Evolutionary conservation across 2,797 vertebrate genomes (phyloP), one percentile per base, ranked within the genome.

Genomic region (Thaleichthys pacificus): DNA sequence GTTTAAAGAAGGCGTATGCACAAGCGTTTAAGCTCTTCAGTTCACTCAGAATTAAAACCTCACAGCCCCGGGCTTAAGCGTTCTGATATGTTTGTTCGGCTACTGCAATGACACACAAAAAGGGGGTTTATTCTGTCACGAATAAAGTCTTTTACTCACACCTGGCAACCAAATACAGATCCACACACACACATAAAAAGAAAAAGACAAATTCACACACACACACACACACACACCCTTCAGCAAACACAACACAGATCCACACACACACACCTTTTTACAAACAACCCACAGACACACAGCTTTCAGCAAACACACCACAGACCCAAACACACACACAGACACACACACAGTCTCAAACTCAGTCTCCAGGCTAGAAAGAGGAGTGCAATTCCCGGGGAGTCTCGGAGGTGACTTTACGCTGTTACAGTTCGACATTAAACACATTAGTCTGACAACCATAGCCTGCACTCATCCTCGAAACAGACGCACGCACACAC

Each of bases 381-480:
- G 61, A 12, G 19, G 49, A 64, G 42, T 72, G 57, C 78, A 75
- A 82, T 84, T 83, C 81, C 73, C 51, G 77, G 26, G 47, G 65
- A n/a, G 57, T 76, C 71, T 74, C 65, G 15, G 35, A 69, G 49
- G 73, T 72, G 74, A 62, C 80, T 84, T 69, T 69, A 58, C 22
- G 66, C 61, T 49, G 47, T 66, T 78, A 21, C 58, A 60, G 64
- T 81, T 76, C 61, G 49, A 77, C 73, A 57, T 21, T 73, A 79
- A 79, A 68, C 61, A 77, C 72, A 71, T 77, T 75, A 69, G 66
- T 71, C 47, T 80, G 75, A 79, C 78, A 82, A 63, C 74, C 77
- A 61, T 69, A 56, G 72, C 65, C 60, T 60, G 42, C 35, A 75
- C 22, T 78, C 28, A 82, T 83, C 72, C 74, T 61, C 67, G 61